Evolutionary conservation across 2,888 invertebrate genomes (phyloP).

Genomic region (Amphimallon solstitiale): DNA sequence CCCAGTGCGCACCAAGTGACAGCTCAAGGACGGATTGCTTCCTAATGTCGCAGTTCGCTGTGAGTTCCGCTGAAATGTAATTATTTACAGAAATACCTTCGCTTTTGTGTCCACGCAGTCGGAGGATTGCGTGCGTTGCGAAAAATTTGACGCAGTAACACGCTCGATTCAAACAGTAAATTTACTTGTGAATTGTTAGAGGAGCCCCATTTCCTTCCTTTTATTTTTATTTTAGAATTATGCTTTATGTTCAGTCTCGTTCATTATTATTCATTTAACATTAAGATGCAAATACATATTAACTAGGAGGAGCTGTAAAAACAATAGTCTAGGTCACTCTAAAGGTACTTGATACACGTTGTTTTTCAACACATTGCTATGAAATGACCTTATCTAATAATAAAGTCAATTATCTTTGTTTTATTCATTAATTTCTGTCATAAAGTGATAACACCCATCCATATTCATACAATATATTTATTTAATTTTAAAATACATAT

Average conservation of each 20-base stretch:
- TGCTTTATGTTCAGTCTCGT: neutral
- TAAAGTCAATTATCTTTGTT: too few species aligned
- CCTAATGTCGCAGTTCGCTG: slow-evolving; percentile 19
- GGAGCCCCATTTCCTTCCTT: slow-evolving; percentile 3
- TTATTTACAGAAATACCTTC: slow-evolving; percentile 16
- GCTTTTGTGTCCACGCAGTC: neutral
- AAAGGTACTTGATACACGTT: too few species aligned
- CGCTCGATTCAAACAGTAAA: neutral
- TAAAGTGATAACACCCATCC: too few species aligned
- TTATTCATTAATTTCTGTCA: too few species aligned
- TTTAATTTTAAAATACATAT: too few species aligned
- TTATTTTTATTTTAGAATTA: neutral
- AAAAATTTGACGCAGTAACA: slow-evolving; percentile 8
- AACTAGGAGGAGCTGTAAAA: too few species aligned
- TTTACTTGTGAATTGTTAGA: neutral
- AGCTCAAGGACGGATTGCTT: slow-evolving; percentile 15
- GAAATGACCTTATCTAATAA: too few species aligned
- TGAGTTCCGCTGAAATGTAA: slow-evolving; percentile 8
- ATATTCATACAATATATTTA: too few species aligned
- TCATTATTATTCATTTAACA: neutral
- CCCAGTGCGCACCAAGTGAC: slow-evolving; percentile 1
- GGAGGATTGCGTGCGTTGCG: slow-evolving; percentile 10
- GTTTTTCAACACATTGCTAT: too few species aligned
- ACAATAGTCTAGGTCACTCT: too few species aligned
- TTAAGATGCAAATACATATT: neutral